Conservation (phyloP, 1,140 invertebrate genomes). For the Colletes gigas region DNA sequence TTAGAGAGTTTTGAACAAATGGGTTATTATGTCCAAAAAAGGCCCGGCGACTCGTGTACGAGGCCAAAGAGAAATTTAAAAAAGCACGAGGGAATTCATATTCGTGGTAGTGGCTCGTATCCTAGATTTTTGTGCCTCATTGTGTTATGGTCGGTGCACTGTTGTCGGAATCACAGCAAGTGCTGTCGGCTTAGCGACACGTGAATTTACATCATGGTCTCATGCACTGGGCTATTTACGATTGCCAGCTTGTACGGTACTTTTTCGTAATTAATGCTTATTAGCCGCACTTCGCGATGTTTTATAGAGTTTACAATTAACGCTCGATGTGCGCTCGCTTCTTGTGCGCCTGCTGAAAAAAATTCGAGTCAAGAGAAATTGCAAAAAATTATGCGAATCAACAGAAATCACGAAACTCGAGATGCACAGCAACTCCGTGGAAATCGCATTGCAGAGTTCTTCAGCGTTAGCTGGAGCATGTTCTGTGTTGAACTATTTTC, state of each 20-base stretch:
- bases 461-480: no score
- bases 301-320: not conserved
- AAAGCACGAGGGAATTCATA: not conserved
- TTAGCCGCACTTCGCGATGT: not conserved
- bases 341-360: not conserved
- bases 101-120: not conserved
- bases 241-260: constrained; percentile 27
- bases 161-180: constrained; percentile 35
- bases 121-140: not conserved
- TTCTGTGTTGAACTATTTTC: no score
- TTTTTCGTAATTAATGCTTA: constrained; percentile 38
- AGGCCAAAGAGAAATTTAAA: not conserved
- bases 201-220: constrained; percentile 17
- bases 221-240: constrained; percentile 11
- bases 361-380: not conserved
- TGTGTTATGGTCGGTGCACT: constrained; percentile 22
- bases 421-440: no score
- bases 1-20: not conserved
- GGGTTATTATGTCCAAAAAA: no score
- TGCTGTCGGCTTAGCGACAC: constrained; percentile 26
- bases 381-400: not conserved
- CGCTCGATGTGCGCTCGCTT: not conserved
- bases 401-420: not conserved
- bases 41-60: no score
- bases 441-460: no score